phyloP scores from a whole-genome alignment of 1,140 invertebrate species.

The Scaptomyza hsui region DNA sequence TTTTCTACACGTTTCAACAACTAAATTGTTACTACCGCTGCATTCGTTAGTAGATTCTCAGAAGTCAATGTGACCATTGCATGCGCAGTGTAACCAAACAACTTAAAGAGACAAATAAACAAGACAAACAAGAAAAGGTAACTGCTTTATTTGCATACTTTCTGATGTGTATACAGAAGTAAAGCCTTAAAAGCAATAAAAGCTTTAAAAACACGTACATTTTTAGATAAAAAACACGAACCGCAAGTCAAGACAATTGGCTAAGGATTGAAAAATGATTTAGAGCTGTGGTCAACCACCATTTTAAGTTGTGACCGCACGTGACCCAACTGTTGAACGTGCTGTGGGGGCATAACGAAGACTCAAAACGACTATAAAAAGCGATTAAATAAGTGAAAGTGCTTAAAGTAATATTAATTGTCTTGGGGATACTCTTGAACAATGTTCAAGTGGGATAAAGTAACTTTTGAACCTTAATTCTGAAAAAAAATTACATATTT shows the following conservation, averaged over 20 bases:
- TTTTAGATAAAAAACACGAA: not conserved
- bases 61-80: not conserved
- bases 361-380: constrained; percentile 5
- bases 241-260: constrained; percentile 5
- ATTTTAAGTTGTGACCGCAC: constrained; percentile 13
- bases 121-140: constrained; percentile 7
- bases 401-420: not conserved
- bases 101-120: constrained; percentile 11
- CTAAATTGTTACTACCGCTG: not conserved
- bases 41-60: not conserved
- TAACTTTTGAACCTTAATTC: too few species aligned
- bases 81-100: not conserved
- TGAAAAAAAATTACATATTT: too few species aligned
- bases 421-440: not conserved
- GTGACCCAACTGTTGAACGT: constrained; percentile 17
- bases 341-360: not conserved
- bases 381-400: not conserved
- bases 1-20: not conserved
- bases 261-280: not conserved
- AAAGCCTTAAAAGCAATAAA: not conserved
- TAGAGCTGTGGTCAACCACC: not conserved
- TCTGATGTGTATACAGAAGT: not conserved
- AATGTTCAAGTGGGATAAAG: not conserved
- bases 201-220: constrained; percentile 1
- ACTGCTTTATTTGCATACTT: not conserved